Conservation (phyloP, 2,113 vertebrate genomes). For the Trichomycterus rosablanca region DNA sequence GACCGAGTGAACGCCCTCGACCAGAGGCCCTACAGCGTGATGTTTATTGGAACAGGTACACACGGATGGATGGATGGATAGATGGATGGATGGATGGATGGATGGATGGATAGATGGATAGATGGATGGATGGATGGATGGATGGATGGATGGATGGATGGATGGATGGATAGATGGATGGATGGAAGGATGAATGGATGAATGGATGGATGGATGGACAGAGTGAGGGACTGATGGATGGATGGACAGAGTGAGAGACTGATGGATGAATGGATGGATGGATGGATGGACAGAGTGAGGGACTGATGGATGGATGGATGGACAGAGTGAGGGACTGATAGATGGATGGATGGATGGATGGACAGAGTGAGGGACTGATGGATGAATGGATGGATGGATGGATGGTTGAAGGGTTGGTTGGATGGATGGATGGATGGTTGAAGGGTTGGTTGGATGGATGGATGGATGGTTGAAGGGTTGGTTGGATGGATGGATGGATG, state of each 20-base stretch:
- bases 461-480: no score
- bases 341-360: no score
- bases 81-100: neutral
- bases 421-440: no score
- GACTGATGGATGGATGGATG: no score
- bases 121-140: neutral
- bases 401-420: no score
- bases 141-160: neutral
- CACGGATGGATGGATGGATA: neutral
- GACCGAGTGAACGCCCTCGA: conserved; percentile 75
- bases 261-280: no score
- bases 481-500: no score
- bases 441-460: no score
- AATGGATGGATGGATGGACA: neutral
- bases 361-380: no score
- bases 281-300: no score
- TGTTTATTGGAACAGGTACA: conserved; percentile 92
- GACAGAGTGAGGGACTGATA: no score
- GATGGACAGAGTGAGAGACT: neutral
- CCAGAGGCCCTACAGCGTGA: conserved; percentile 74
- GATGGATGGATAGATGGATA: conserved; percentile 29
- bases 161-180: neutral
- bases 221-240: neutral
- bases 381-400: no score
- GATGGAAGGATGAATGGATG: neutral